These are phyloP conservation scores for Prunella strophiata DNA, from an alignment of 2,797 vertebrate species.

Conservation along the genomic window DNA sequence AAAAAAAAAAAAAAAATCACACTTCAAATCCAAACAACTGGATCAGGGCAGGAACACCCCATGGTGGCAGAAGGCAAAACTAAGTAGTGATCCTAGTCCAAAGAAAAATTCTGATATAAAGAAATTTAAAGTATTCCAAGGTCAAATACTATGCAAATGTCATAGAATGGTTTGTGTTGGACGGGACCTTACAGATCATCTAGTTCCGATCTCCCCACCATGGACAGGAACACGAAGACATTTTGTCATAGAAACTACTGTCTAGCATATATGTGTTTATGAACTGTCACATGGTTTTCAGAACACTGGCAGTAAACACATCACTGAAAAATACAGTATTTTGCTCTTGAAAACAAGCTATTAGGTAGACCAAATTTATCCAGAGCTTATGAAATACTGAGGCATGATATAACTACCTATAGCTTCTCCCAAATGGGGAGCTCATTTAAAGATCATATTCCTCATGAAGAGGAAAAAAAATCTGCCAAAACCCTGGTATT, in stretches of 20 bases:
- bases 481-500: background rate
- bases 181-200: background rate
- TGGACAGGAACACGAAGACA: background rate
- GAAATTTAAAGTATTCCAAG: background rate
- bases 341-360: background rate
- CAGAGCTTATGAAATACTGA: background rate
- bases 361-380: background rate
- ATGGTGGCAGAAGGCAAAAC: background rate
- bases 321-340: background rate
- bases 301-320: background rate
- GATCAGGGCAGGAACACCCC: background rate
- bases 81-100: background rate
- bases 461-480: background rate
- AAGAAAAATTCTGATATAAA: background rate
- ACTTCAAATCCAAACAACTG: background rate
- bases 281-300: background rate
- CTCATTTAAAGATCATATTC: background rate
- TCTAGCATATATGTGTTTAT: background rate
- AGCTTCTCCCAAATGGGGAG: background rate
- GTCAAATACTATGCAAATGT: background rate
- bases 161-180: background rate
- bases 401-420: background rate
- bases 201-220: rapidly evolving
- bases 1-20: background rate
- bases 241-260: background rate